Evolutionary conservation across 37 sponge, comb jelly and placozoan species (phyloP), one percentile per base, ranked within the genome.

Genomic region (Cliona cf. orientalis): DNA sequence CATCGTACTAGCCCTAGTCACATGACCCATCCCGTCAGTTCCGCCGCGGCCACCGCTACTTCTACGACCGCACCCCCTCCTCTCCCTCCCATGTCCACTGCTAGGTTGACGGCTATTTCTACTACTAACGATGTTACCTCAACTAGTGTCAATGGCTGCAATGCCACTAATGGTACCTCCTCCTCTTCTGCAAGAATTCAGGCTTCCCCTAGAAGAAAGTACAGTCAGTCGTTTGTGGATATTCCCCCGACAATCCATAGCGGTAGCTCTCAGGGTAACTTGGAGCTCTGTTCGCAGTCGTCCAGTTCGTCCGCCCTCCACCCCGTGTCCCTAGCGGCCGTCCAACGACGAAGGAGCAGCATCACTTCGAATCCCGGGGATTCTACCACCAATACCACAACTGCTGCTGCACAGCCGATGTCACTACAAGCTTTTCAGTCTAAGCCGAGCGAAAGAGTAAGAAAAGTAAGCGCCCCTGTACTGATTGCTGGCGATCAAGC

Each of bases 301-400:
- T 86, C 87, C 1, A 80, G 80, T 5, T 66, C 87, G 7, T 86
- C 87, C 40, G 80, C 87, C 34, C 75, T 80, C 22, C 80, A 86
- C 34, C 87, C 80, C 5, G 71, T 86, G 37, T 74, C 87, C 0
- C 49, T 86, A 5, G 71, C 80, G n/a, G 74, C 80, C 4, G 19
- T 69, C 9, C 53, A 49, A 49, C 53, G 53, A 19, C 70, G 21
- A 7, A 5, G 73, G 25, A 1, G 73, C 55, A 44, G 3, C 34
- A 72, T 35, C 31, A 14, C 33, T 2, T 36, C 71, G 3, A 44
- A 28, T 42, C 53, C 53, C 53, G 14, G 53, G 53, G 14, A 49
- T 14, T 19, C 53, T 49, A 49, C 53, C 53, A 49, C 53, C 53
- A 14, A 19, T 19, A 14, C 14, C 9, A 9, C 53, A 49, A 49